Evolutionary conservation across 2,888 invertebrate species (phyloP).

Genomic region (Luperina testacea): DNA sequence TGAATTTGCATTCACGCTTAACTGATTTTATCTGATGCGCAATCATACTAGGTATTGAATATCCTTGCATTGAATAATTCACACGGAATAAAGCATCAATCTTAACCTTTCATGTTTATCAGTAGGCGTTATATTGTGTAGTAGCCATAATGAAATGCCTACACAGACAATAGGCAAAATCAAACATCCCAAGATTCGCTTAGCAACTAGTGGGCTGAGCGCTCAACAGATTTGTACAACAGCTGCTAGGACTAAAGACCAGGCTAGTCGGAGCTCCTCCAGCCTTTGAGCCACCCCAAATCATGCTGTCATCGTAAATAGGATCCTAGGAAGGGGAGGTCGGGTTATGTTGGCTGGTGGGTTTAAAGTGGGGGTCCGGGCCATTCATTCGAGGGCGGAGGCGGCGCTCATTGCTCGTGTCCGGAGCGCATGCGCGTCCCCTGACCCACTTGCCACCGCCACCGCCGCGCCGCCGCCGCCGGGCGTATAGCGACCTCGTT

Average conservation of each 20-base stretch:
- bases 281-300: slow-evolving; percentile 68
- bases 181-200: slow-evolving; percentile 80
- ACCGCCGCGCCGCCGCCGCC: slow-evolving; percentile 61
- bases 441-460: slow-evolving; percentile 86
- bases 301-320: slow-evolving; percentile 69
- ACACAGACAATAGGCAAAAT: slow-evolving; percentile 70
- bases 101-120: slow-evolving; percentile 46
- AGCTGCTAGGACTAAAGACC: slow-evolving; percentile 78
- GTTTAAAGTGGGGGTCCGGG: slow-evolving; percentile 78
- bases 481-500: slow-evolving; percentile 84
- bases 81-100: slow-evolving; percentile 35
- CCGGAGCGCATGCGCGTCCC: slow-evolving; percentile 87
- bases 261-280: slow-evolving; percentile 74
- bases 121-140: slow-evolving; percentile 58
- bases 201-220: slow-evolving; percentile 87
- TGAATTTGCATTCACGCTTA: slow-evolving; percentile 43
- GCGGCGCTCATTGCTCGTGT: slow-evolving; percentile 88
- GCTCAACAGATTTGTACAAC: slow-evolving; percentile 86
- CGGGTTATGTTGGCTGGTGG: slow-evolving; percentile 73
- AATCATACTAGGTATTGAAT: slow-evolving; percentile 39
- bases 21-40: slow-evolving; percentile 36
- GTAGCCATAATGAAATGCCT: slow-evolving; percentile 70
- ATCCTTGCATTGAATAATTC: slow-evolving; percentile 38
- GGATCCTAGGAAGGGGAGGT: slow-evolving; percentile 79
- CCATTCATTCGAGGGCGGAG: slow-evolving; percentile 86